Evolutionary conservation across 2,797 vertebrate species (phyloP).

Genomic region (Hydrolagus colliei): DNA sequence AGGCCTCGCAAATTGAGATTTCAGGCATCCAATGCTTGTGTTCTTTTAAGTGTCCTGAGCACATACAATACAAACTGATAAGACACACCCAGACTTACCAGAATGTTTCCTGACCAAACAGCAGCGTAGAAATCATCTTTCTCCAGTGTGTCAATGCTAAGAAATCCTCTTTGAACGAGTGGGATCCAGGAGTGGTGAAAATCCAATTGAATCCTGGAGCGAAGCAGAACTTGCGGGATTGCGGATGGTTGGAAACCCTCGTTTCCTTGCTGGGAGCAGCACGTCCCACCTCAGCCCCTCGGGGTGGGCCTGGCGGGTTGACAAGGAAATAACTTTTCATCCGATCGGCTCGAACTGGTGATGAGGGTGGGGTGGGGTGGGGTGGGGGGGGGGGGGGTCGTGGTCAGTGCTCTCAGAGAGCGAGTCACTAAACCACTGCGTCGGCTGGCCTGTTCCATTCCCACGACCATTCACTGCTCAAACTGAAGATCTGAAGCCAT

Average conservation of each 20-base stretch:
- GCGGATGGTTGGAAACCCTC: no score
- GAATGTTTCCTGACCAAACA: conserved; percentile 11
- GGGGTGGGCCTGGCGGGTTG: not conserved
- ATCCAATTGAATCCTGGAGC: no score
- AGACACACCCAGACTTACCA: not conserved
- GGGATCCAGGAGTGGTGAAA: no score
- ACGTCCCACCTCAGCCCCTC: not conserved
- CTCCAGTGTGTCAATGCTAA: not conserved
- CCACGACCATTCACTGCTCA: no score
- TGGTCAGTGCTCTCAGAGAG: not conserved
- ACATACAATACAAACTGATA: no score
- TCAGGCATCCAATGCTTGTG: no score
- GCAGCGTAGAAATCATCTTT: not conserved
- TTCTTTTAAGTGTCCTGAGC: no score
- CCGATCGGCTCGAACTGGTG: not conserved
- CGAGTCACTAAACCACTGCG: not conserved
- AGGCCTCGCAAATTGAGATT: no score
- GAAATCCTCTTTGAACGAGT: not conserved
- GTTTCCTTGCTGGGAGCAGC: no score
- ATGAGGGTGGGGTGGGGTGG: not conserved
- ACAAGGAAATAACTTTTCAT: conserved; percentile 22
- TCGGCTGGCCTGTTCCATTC: not conserved
- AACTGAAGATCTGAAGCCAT: no score
- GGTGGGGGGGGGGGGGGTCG: no score
- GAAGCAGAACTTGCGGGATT: no score